Conservation (phyloP, 2,113 vertebrate genomes). For the Menidia beryllina region DNA sequence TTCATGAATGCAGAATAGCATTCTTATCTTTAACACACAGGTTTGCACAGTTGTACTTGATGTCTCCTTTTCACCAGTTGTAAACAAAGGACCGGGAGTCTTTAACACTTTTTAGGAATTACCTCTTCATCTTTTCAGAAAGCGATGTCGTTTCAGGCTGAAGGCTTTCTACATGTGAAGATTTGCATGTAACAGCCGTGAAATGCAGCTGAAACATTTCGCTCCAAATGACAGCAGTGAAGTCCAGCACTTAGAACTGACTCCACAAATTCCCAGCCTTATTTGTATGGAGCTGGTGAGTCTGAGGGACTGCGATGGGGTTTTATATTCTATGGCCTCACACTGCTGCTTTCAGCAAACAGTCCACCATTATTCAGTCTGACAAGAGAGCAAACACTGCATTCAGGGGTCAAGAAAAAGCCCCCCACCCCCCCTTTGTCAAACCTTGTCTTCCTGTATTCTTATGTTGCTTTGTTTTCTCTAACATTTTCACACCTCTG, state of each 20-base stretch:
- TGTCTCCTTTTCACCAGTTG: slow-evolving; percentile 45
- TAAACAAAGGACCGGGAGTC: slow-evolving; percentile 64
- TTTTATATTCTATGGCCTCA: slow-evolving; percentile 76
- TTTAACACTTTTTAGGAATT: slow-evolving; percentile 63
- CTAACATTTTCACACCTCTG: slow-evolving; percentile 48
- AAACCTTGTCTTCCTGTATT: slow-evolving; percentile 48
- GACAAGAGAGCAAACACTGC: slow-evolving; percentile 81
- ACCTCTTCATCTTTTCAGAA: slow-evolving; percentile 51
- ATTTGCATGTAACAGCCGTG: slow-evolving; percentile 67
- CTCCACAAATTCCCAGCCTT: slow-evolving; percentile 47
- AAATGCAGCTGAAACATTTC: slow-evolving; percentile 64
- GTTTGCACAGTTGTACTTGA: slow-evolving; percentile 56
- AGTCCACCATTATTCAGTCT: slow-evolving; percentile 79
- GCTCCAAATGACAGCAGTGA: slow-evolving; percentile 54
- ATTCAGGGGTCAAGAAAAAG: slow-evolving; percentile 79
- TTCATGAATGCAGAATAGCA: slow-evolving; percentile 52
- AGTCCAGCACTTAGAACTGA: slow-evolving; percentile 38
- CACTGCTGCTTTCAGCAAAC: slow-evolving; percentile 80
- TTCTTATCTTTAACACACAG: slow-evolving; percentile 70
- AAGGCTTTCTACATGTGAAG: slow-evolving; percentile 38
- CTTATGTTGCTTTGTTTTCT: slow-evolving; percentile 61
- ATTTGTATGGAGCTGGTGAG: slow-evolving; percentile 76
- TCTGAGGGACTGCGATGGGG: slow-evolving; percentile 49
- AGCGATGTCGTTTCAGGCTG: slow-evolving; percentile 37
- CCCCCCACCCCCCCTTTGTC: slow-evolving; percentile 53